Evolutionary conservation across 2,797 vertebrate species (phyloP).

Genomic region (Anableps anableps): DNA sequence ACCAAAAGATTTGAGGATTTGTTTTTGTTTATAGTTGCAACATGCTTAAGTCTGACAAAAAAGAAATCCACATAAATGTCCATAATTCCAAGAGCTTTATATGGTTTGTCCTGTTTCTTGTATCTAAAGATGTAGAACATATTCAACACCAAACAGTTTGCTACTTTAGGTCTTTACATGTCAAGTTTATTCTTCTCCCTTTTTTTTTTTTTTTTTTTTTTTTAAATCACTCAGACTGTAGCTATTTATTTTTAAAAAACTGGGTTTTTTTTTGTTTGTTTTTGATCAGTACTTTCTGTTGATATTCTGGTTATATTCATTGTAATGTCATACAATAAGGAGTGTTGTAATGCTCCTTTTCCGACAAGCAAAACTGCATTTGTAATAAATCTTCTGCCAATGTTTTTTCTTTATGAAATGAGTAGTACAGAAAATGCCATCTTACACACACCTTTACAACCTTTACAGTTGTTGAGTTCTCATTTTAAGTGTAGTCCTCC

Average conservation of each 20-base stretch:
- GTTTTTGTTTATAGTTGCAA: slow-evolving; percentile 12
- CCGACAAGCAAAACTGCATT: slow-evolving; percentile 24
- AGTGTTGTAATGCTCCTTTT: slow-evolving; percentile 17
- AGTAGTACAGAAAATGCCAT: neutral
- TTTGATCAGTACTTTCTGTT: slow-evolving; percentile 15
- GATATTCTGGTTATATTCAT: slow-evolving; percentile 7
- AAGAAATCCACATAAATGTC: slow-evolving; percentile 21
- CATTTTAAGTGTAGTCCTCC: neutral
- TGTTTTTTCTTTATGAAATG: slow-evolving; percentile 24
- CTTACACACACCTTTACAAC: neutral
- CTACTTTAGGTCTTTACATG: slow-evolving; percentile 22
- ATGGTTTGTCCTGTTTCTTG: slow-evolving; percentile 18
- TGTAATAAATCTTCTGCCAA: slow-evolving; percentile 25
- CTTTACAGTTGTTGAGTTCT: neutral
- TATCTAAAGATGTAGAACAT: slow-evolving; percentile 14
- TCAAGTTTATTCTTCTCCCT: slow-evolving; percentile 22
- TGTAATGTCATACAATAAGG: slow-evolving; percentile 17
- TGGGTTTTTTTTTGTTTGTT: neutral
- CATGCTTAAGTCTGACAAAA: slow-evolving; percentile 22
- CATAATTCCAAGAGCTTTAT: slow-evolving; percentile 9
- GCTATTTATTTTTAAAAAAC: slow-evolving; percentile 75
- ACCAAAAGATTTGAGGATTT: slow-evolving; percentile 55
- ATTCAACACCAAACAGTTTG: slow-evolving; percentile 27
- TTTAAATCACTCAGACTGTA: slow-evolving; percentile 59
- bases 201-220: slow-evolving; percentile 24